phyloP scores from a whole-genome alignment of 2,888 invertebrate species.

The Conchocele bisecta region DNA sequence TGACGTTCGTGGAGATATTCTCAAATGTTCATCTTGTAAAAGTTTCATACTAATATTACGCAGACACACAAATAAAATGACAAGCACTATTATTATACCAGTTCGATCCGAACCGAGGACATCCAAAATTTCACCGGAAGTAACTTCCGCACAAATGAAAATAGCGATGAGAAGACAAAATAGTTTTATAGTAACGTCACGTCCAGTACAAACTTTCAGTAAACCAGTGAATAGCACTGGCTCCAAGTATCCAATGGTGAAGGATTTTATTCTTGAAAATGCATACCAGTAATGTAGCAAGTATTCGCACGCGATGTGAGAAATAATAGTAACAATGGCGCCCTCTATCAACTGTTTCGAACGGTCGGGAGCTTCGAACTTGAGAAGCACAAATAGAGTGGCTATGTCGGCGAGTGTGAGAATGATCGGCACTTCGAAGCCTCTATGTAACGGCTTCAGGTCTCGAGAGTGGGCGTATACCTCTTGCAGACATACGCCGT shows the following conservation, averaged over 20 bases:
- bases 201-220: constrained; percentile 43
- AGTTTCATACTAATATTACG: constrained; percentile 52
- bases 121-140: constrained; percentile 36
- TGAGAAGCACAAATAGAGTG: constrained; percentile 32
- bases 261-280: constrained; percentile 42
- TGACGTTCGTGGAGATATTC: constrained; percentile 27
- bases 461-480: constrained; percentile 40
- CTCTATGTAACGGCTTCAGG: constrained; percentile 41
- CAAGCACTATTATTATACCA: constrained; percentile 50
- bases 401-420: constrained; percentile 20
- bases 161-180: constrained; percentile 16
- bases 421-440: constrained; percentile 43
- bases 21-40: constrained; percentile 49
- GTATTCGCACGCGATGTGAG: constrained; percentile 36
- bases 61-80: constrained; percentile 45
- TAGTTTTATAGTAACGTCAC: constrained; percentile 23
- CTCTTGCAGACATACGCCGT: constrained; percentile 51
- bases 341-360: constrained; percentile 30
- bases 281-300: constrained; percentile 44
- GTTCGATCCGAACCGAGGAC: constrained; percentile 25
- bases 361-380: constrained; percentile 34
- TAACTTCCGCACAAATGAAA: constrained; percentile 37
- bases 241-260: constrained; percentile 50
- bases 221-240: constrained; percentile 42
- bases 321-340: constrained; percentile 32